Conservation (phyloP, 2,113 vertebrate genomes). For the Todiramphus saurophagus region DNA sequence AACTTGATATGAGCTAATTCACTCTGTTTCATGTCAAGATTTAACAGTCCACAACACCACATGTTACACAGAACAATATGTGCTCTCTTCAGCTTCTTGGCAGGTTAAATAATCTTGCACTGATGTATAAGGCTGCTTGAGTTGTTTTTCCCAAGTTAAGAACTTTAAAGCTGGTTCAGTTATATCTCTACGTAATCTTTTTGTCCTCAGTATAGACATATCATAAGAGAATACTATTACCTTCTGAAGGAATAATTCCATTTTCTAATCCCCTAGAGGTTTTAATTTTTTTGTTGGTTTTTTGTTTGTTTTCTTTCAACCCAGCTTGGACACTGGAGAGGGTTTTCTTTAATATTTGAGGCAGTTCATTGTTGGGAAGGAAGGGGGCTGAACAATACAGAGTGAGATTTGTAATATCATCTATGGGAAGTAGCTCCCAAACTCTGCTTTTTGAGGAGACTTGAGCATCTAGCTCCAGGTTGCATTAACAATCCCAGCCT, state of each 20-base stretch:
- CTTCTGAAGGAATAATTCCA: not conserved
- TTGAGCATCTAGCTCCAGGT: not conserved
- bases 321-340: not conserved
- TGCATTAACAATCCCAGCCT: not conserved
- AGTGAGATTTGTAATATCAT: not conserved
- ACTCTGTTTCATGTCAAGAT: constrained; percentile 40
- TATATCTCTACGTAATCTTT: not conserved
- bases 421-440: not conserved
- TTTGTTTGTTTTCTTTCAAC: not conserved
- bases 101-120: constrained; percentile 9
- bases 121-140: not conserved
- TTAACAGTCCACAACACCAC: constrained; percentile 19
- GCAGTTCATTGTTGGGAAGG: not conserved
- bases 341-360: not conserved
- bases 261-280: not conserved
- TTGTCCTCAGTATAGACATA: not conserved
- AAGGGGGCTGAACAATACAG: not conserved
- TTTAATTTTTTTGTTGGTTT: not conserved
- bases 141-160: not conserved
- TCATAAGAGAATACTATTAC: not conserved
- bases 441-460: not conserved
- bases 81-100: constrained; percentile 42
- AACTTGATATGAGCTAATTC: constrained; percentile 4
- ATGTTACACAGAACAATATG: constrained; percentile 42
- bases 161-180: not conserved